Conservation (phyloP, 2,113 vertebrate genomes). For the Xenus cinereus region DNA sequence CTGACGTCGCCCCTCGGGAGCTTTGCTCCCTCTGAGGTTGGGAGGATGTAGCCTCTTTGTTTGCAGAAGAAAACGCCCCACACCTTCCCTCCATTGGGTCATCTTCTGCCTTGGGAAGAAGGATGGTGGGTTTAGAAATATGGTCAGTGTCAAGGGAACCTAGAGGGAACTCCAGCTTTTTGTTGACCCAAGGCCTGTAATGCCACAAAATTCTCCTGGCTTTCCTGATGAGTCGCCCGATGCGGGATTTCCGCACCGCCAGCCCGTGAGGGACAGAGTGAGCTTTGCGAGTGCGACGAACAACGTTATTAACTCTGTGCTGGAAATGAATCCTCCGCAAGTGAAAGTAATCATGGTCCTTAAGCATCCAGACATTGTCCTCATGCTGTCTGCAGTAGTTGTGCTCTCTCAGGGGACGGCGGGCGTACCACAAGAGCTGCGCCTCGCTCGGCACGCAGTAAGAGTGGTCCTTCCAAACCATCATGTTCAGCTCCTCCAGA, state of each 20-base stretch:
- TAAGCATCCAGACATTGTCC: rapidly evolving
- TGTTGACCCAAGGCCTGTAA: not conserved
- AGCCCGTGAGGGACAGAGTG: rapidly evolving
- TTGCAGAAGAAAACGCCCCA: rapidly evolving
- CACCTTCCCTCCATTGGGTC: rapidly evolving
- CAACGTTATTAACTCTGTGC: too few species aligned
- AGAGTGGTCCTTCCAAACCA: not conserved
- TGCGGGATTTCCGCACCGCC: rapidly evolving
- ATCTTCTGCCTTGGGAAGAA: not conserved
- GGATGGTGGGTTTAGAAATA: rapidly evolving
- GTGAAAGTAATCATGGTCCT: not conserved
- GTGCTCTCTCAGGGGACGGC: not conserved
- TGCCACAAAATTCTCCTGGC: not conserved
- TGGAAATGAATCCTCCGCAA: rapidly evolving
- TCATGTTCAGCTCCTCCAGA: rapidly evolving
- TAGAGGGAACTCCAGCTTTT: rapidly evolving
- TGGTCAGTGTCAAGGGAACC: rapidly evolving
- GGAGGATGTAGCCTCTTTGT: rapidly evolving
- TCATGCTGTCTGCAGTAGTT: not conserved
- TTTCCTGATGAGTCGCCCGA: rapidly evolving
- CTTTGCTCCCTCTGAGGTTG: rapidly evolving
- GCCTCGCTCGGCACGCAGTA: rapidly evolving
- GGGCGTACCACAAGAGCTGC: rapidly evolving
- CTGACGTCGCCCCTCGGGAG: rapidly evolving
- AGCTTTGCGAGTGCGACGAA: rapidly evolving